These are phyloP conservation scores for Pseudochirops cupreus DNA, from an alignment of 2,797 vertebrate genomes.

Conservation along the genomic window DNA sequence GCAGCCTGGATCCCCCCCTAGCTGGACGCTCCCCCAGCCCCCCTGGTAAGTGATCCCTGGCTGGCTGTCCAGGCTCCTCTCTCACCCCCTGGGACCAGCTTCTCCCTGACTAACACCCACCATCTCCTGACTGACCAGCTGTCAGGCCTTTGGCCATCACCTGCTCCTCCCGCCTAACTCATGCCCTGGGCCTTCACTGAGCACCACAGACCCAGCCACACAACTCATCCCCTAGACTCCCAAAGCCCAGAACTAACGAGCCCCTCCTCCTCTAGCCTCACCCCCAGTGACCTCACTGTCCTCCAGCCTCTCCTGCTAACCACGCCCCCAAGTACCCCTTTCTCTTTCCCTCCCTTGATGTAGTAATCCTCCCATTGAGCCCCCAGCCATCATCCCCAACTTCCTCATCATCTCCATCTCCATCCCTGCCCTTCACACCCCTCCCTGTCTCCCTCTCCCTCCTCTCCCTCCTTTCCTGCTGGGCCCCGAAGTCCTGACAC, in stretches of 20 bases:
- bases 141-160: conserved; percentile 2
- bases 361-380: background rate
- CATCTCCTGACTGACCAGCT: conserved; percentile 66
- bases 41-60: conserved; percentile 74
- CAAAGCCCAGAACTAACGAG: background rate
- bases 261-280: background rate
- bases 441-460: conserved; percentile 60
- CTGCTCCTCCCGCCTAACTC: conserved; percentile 35
- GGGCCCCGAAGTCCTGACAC: background rate
- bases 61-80: background rate
- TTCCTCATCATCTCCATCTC: background rate
- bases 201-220: background rate
- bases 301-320: background rate
- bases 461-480: background rate
- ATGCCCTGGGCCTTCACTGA: conserved; percentile 3
- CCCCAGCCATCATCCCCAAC: conserved; percentile 12
- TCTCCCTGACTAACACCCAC: background rate
- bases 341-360: background rate
- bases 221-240: background rate
- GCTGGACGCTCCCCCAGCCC: conserved; percentile 73
- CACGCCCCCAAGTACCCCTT: conserved; percentile 16
- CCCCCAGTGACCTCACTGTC: background rate
- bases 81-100: background rate
- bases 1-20: conserved; percentile 95
- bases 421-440: background rate